These are phyloP conservation scores for Brachyhypopomus occidentalis DNA, from an alignment of 2,113 vertebrate species.

Conservation along the genomic window DNA sequence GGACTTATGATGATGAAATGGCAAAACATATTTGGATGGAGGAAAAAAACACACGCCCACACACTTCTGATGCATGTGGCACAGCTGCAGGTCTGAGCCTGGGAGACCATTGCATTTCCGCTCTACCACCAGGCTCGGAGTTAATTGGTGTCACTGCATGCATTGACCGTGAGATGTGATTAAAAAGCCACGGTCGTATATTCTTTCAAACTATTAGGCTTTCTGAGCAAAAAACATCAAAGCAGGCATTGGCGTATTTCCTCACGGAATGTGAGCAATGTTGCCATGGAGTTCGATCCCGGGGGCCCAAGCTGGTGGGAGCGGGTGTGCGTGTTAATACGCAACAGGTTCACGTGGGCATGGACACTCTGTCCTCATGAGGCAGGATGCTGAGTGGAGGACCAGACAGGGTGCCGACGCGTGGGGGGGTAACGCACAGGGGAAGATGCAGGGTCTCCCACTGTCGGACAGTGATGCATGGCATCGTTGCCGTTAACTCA, in stretches of 20 bases:
- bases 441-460: background rate
- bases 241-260: background rate
- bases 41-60: background rate
- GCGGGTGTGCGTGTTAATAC: too few species aligned
- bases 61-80: background rate
- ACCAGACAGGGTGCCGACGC: background rate
- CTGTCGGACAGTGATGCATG: conserved; percentile 2
- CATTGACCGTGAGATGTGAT: conserved; percentile 26
- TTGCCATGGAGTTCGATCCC: too few species aligned
- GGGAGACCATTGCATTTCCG: background rate
- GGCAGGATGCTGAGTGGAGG: background rate
- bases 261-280: background rate
- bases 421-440: background rate
- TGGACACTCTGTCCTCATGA: background rate
- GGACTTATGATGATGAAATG: conserved; percentile 8
- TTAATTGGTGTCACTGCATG: conserved; percentile 35
- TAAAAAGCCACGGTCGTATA: background rate
- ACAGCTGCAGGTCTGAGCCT: background rate
- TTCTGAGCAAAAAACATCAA: conserved; percentile 3
- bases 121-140: background rate
- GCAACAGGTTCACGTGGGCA: background rate
- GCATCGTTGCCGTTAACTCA: conserved; percentile 8
- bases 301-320: too few species aligned
- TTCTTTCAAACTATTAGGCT: background rate
- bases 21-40: conserved; percentile 6